Percentiles rank a stretch among this genome's conserved stretches.
phyloP scores from a whole-genome alignment of 1,140 invertebrate species.

The Mactra quadrangularis region DNA sequence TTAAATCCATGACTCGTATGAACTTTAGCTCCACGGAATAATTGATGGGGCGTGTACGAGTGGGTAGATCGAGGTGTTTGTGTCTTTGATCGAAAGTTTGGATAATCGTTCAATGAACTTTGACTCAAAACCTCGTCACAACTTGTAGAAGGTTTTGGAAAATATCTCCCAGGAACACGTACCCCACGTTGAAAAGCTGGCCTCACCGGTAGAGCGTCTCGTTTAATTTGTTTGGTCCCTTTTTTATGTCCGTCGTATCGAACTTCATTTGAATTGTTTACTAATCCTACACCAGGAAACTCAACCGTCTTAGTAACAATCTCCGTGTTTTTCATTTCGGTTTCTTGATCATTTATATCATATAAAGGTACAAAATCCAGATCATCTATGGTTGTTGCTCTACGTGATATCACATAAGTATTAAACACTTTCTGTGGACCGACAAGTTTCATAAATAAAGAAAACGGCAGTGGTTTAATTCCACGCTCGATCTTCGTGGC shows the following conservation, averaged over 20 bases:
- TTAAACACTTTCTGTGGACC: conserved; percentile 47
- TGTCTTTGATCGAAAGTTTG: conserved; percentile 3
- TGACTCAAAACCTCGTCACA: conserved; percentile 5
- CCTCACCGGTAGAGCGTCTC: conserved; percentile 31
- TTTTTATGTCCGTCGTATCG: neutral
- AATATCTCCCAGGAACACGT: conserved; percentile 44
- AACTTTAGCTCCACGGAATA: conserved; percentile 6
- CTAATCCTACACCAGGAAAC: conserved; percentile 37
- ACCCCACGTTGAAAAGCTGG: conserved; percentile 42
- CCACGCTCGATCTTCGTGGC: conserved; percentile 48
- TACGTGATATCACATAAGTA: conserved; percentile 32
- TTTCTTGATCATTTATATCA: neutral
- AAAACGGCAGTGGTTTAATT: conserved; percentile 54
- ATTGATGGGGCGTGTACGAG: neutral
- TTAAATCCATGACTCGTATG: conserved; percentile 14
- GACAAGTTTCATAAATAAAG: conserved; percentile 42
- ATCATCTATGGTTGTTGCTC: conserved; percentile 19
- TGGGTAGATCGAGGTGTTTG: conserved; percentile 43
- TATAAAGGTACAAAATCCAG: neutral
- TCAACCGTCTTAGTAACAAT: conserved; percentile 46
- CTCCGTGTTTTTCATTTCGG: conserved; percentile 6
- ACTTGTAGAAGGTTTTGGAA: conserved; percentile 17
- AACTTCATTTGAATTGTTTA: conserved; percentile 6
- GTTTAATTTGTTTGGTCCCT: conserved; percentile 22
- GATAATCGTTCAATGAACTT: neutral